A percentile compares a stretch with the other conserved stretches of the same genome.
These are phyloP conservation scores for Leucoptera coffeella DNA, from an alignment of 2,888 invertebrate species.

Conservation along the genomic window DNA sequence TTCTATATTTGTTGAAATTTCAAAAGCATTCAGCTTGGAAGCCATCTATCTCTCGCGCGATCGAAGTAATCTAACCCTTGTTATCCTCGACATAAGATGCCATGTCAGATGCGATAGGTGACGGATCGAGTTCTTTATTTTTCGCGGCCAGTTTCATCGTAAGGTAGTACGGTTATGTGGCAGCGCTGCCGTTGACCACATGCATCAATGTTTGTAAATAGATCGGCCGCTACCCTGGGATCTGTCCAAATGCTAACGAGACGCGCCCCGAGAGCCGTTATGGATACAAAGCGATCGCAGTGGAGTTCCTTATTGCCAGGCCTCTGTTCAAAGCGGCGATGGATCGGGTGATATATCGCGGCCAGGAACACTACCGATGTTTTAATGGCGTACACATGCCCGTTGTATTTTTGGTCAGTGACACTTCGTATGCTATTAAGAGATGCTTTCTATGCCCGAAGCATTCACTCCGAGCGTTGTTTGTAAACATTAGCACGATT, in stretches of 20 bases:
- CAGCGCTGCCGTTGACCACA: constrained; percentile 50
- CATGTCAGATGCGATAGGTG: too few species aligned
- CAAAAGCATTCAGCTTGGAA: constrained; percentile 33
- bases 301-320: constrained; percentile 2
- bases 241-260: too few species aligned
- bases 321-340: neutral
- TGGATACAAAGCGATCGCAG: too few species aligned
- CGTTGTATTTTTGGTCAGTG: constrained; percentile 14
- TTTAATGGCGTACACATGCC: constrained; percentile 2
- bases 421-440: constrained; percentile 21
- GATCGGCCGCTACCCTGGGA: constrained; percentile 33
- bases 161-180: constrained; percentile 44
- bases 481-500: constrained; percentile 46
- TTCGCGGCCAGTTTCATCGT: constrained; percentile 29
- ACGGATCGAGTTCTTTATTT: constrained; percentile 19
- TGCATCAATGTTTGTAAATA: constrained; percentile 54
- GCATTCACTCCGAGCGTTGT: constrained; percentile 18
- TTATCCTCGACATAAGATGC: too few species aligned
- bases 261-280: too few species aligned
- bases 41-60: constrained; percentile 19
- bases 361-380: too few species aligned
- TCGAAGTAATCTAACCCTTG: too few species aligned
- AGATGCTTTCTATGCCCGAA: constrained; percentile 15
- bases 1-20: constrained; percentile 51
- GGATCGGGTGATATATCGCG: too few species aligned